phyloP scores from a whole-genome alignment of 2,888 invertebrate species.

The Pristionchus mayeri region DNA sequence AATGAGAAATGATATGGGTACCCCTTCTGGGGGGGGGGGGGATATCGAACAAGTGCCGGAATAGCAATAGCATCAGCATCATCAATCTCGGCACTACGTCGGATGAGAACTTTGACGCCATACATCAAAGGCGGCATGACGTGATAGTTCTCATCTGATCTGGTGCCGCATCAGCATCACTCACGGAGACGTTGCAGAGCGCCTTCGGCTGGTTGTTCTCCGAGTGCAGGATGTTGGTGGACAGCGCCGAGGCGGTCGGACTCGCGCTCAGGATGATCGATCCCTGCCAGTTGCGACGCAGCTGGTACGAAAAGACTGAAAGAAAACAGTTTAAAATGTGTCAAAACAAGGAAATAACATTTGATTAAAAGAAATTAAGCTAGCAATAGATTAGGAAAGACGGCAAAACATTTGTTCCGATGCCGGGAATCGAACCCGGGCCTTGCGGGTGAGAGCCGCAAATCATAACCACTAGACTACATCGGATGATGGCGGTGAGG shows the following conservation, averaged over 20 bases:
- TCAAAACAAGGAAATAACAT: not conserved
- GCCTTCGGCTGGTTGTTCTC: conserved; percentile 74
- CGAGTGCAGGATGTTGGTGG: conserved; percentile 71
- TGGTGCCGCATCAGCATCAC: too few relatives aligned
- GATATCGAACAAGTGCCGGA: too few relatives aligned
- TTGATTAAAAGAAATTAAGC: not conserved
- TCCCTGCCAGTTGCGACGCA: conserved; percentile 71
- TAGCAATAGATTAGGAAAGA: too few relatives aligned
- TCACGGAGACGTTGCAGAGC: conserved; percentile 68
- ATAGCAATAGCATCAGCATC: not conserved
- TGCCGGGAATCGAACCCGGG: conserved; percentile 71
- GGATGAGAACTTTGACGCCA: too few relatives aligned
- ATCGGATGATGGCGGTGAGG: conserved; percentile 50
- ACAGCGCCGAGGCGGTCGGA: conserved; percentile 61
- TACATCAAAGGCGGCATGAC: too few relatives aligned
- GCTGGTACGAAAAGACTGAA: conserved; percentile 68
- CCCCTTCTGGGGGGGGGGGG: too few relatives aligned
- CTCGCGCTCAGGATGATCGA: conserved; percentile 62
- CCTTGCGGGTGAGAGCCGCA: conserved; percentile 69
- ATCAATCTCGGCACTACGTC: not conserved
- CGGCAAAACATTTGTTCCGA: conserved; percentile 52
- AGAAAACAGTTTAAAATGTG: not conserved
- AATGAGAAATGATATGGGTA: too few relatives aligned
- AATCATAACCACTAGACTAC: conserved; percentile 70
- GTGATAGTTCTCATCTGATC: too few relatives aligned